A percentile compares a stretch with the other conserved stretches of the same genome.
These are phyloP conservation scores for Pungitius pungitius DNA, from an alignment of 2,113 vertebrate species.

Conservation along the genomic window DNA sequence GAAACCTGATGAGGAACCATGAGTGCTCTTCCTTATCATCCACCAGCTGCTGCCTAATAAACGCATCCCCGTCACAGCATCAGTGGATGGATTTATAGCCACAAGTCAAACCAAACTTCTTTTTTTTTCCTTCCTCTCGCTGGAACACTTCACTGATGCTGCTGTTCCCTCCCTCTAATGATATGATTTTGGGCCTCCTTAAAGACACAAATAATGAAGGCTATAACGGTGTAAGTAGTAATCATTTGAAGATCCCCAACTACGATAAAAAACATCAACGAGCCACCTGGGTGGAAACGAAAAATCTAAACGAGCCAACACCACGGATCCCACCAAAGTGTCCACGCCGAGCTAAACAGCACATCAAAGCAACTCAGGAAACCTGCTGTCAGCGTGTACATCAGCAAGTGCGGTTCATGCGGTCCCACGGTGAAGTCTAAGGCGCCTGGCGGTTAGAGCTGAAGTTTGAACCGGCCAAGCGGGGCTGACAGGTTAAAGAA, in stretches of 20 bases:
- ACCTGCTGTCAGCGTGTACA: slow-evolving; percentile 18
- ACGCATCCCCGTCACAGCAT: neutral
- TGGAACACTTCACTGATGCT: neutral
- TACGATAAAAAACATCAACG: neutral
- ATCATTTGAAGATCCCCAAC: slow-evolving; percentile 6
- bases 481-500: slow-evolving; percentile 23
- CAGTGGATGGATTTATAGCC: slow-evolving; percentile 11
- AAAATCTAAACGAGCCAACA: slow-evolving; percentile 3
- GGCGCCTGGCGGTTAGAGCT: slow-evolving; percentile 51
- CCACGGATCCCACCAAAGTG: slow-evolving; percentile 22
- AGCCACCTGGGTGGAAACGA: slow-evolving; percentile 5
- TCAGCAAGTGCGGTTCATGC: slow-evolving; percentile 27
- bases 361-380: slow-evolving; percentile 17
- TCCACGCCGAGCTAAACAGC: slow-evolving; percentile 26
- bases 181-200: slow-evolving; percentile 6
- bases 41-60: slow-evolving; percentile 18
- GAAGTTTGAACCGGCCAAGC: slow-evolving; percentile 39
- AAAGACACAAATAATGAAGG: neutral
- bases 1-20: slow-evolving; percentile 30
- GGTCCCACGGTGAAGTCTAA: slow-evolving; percentile 54
- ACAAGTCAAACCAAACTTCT: slow-evolving; percentile 32
- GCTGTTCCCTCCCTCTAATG: neutral
- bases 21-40: slow-evolving; percentile 9
- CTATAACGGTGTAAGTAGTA: slow-evolving; percentile 5
- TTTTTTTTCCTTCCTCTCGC: neutral